Conservation (phyloP, 2,888 invertebrate species). For the Hemithea aestivaria region DNA sequence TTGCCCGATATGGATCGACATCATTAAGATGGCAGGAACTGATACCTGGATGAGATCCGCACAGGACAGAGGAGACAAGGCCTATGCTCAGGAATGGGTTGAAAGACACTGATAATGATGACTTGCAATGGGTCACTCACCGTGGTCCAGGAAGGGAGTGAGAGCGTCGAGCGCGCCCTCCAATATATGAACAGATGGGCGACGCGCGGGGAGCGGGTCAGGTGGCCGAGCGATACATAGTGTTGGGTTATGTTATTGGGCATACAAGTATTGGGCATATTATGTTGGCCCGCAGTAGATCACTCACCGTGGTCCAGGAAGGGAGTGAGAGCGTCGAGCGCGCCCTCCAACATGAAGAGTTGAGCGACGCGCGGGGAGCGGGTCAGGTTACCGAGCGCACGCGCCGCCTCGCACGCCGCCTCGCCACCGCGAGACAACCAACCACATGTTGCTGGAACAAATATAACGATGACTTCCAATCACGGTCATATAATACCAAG, state of each 20-base stretch:
- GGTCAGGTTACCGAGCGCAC: constrained; percentile 91
- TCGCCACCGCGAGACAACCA: constrained; percentile 44
- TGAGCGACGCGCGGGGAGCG: constrained; percentile 86
- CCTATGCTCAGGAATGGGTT: no score
- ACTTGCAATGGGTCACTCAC: no score
- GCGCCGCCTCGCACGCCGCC: constrained; percentile 82
- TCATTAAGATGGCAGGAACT: no score
- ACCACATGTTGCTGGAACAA: constrained; percentile 47
- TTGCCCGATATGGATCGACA: no score
- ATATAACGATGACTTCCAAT: no score
- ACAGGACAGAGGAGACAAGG: no score
- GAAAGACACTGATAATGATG: no score
- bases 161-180: constrained; percentile 82
- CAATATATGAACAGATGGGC: constrained; percentile 85
- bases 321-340: constrained; percentile 78
- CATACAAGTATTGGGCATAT: no score
- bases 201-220: constrained; percentile 86
- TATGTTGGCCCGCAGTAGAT: no score
- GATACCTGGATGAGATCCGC: no score
- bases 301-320: constrained; percentile 76
- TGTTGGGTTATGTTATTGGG: no score
- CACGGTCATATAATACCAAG: no score
- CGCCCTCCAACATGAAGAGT: constrained; percentile 84
- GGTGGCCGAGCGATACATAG: constrained; percentile 90
- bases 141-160: constrained; percentile 78